A percentile compares a stretch with the other conserved stretches of the same genome.
Evolutionary conservation across 23 tunicate genomes (phyloP).

Genomic region (Ascidia mentula): DNA sequence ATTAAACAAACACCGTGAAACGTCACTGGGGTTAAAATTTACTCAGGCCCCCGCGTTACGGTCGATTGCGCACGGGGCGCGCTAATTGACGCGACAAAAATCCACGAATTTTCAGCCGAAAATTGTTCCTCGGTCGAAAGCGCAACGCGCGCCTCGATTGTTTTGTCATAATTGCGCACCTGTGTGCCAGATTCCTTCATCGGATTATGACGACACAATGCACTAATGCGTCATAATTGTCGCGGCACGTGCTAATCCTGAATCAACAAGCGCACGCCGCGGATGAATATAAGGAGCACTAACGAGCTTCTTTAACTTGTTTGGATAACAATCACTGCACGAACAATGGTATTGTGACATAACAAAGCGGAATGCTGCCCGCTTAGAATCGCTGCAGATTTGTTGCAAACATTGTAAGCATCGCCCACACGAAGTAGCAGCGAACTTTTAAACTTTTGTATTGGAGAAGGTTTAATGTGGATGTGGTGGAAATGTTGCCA

Average conservation of each 20-base stretch:
- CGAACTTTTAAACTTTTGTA: too few relatives aligned
- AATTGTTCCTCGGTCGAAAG: not conserved
- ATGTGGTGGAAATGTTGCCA: too few relatives aligned
- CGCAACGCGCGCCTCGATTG: not conserved
- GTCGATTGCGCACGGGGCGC: not conserved
- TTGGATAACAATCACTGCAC: not conserved
- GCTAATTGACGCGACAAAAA: constrained; percentile 7
- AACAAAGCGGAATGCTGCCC: too few relatives aligned
- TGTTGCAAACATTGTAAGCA: too few relatives aligned
- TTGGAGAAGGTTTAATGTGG: too few relatives aligned
- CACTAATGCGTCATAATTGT: constrained; percentile 26
- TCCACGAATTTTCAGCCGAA: not conserved
- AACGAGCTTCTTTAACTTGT: not conserved
- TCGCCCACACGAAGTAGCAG: too few relatives aligned
- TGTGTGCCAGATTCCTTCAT: not conserved
- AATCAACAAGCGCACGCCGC: not conserved
- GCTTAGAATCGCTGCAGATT: too few relatives aligned
- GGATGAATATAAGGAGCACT: not conserved
- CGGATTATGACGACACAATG: constrained; percentile 31
- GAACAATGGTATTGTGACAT: too few relatives aligned
- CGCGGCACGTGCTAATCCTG: constrained; percentile 13
- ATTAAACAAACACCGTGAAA: not conserved
- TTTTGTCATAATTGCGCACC: constrained; percentile 5
- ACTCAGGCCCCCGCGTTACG: not conserved
- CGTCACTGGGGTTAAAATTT: not conserved